phyloP scores from a whole-genome alignment of 92 coral and sea anemone genomes.

The Zoanthus sociatus region DNA sequence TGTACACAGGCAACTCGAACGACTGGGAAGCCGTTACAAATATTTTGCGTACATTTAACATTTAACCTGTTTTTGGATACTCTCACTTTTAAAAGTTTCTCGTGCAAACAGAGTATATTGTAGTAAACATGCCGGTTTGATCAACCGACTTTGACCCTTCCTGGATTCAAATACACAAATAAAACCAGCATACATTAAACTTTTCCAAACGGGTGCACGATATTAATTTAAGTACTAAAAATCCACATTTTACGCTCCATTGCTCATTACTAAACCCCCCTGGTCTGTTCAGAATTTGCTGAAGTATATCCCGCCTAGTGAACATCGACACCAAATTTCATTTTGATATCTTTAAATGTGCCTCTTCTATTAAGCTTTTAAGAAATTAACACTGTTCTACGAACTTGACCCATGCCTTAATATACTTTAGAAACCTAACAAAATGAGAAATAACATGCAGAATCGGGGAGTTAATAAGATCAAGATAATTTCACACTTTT shows the following conservation, averaged over 20 bases:
- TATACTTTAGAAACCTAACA: background rate
- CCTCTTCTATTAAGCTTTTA: background rate
- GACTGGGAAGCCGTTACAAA: too few relatives aligned
- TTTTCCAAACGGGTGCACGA: background rate
- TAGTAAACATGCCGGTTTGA: background rate
- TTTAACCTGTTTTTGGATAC: background rate
- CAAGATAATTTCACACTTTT: too few relatives aligned
- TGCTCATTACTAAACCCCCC: slow-evolving; percentile 1
- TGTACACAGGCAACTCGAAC: too few relatives aligned
- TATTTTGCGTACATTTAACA: background rate
- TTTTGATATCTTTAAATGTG: background rate
- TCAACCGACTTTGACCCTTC: background rate
- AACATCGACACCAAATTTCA: slow-evolving; percentile 1
- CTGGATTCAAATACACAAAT: background rate
- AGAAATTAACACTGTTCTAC: background rate
- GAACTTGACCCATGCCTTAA: background rate
- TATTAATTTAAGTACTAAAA: background rate
- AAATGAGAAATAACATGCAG: too few relatives aligned
- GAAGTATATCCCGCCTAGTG: background rate
- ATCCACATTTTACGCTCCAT: background rate
- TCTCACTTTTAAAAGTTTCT: background rate
- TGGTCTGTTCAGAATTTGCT: background rate
- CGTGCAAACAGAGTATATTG: background rate
- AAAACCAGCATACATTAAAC: background rate
- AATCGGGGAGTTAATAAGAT: too few relatives aligned